These are phyloP conservation scores for Biston stratarius DNA, from an alignment of 2,888 invertebrate genomes.

Conservation along the genomic window DNA sequence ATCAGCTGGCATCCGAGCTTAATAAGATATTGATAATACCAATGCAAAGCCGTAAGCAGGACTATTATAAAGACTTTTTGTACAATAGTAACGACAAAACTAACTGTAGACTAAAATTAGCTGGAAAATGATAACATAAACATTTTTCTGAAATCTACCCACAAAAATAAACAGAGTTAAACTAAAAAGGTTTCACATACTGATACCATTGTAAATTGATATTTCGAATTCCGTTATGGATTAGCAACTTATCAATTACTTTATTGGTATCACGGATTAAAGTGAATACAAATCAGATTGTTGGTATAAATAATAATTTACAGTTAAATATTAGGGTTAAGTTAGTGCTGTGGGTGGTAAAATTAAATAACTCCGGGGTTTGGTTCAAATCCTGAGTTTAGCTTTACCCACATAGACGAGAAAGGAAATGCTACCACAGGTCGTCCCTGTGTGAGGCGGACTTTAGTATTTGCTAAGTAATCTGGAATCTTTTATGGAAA, in stretches of 20 bases:
- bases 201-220: slow-evolving; percentile 36
- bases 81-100: too few relatives aligned
- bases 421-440: too few relatives aligned
- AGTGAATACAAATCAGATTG: slow-evolving; percentile 40
- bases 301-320: slow-evolving; percentile 35
- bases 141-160: background rate
- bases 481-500: too few relatives aligned
- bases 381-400: background rate
- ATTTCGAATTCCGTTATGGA: slow-evolving; percentile 41
- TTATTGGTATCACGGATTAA: slow-evolving; percentile 35
- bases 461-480: too few relatives aligned
- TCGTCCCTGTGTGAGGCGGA: too few relatives aligned
- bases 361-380: background rate
- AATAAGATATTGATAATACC: too few relatives aligned
- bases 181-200: slow-evolving; percentile 4
- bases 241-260: slow-evolving; percentile 40
- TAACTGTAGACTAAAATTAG: too few relatives aligned
- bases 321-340: slow-evolving; percentile 38
- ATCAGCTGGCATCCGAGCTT: too few relatives aligned
- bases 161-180: slow-evolving; percentile 10
- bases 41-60: too few relatives aligned
- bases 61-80: too few relatives aligned
- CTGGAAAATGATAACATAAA: too few relatives aligned
- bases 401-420: too few relatives aligned
- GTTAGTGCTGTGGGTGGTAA: background rate